Base-by-base conservation (phyloP, 2,797 vertebrate species). In the Acanthis flammea region DNA sequence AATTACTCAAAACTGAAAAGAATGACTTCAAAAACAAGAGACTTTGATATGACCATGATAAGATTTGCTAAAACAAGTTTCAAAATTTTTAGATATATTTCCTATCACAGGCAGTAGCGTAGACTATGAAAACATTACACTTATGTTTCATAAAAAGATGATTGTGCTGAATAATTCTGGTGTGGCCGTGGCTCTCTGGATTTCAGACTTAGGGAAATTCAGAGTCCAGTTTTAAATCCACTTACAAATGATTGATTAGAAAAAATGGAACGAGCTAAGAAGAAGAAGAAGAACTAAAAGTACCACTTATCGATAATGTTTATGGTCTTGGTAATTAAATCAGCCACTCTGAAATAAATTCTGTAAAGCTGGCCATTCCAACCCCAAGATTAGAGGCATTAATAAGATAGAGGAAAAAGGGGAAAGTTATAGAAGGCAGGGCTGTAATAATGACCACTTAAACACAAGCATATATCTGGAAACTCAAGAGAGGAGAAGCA, bases 1-100 rank as follows among this genome's bases (percentile, higher is more conserved):
- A 97, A 97, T 97, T 97, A 96, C 94, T 95, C 95, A 96, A 96
- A 97, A 96, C 96, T 96, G 97, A 97, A 97, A 89, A 97, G 95
- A 92, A 96, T 96, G 93, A 96, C 96, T 97, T 96, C 86, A 96
- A 96, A 96, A 96, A 97, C 96, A 96, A 96, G 95, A 97, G 90
- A 96, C 94, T 96, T 97, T 94, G 95, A 97, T 96, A 96, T 94
- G 94, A 95, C 96, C 96, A 95, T 94, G 95, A 96, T 94, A 94
- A 95, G 91, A 97, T 97, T 96, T 93, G 95, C 93, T 95, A 95
- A 96, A 97, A 96, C 94, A 96, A 97, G 90, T 95, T 97, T 96
- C 95, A 96, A 96, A 96, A 83, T 90, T 96, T 95, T 93, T 94
- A 97, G 87, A 92, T 94, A 90, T 93, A 95, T 94, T 97, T 97